Evolutionary conservation across 2,113 vertebrate genomes (phyloP).

Genomic region (Bucco capensis): DNA sequence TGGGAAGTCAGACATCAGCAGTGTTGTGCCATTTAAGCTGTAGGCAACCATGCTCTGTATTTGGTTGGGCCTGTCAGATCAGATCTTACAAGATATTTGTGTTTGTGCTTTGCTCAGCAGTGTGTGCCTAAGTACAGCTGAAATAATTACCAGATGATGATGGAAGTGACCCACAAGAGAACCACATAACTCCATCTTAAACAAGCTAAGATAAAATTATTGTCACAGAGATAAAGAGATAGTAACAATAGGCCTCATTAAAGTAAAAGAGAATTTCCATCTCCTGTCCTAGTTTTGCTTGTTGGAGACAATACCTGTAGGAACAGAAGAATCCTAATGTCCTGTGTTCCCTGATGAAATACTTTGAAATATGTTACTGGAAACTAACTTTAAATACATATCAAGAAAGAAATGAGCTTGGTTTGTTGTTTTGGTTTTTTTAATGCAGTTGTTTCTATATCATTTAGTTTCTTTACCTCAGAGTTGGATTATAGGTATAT

Average conservation of each 20-base stretch:
- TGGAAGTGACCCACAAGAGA: background rate
- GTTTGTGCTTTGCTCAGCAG: background rate
- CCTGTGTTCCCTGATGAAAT: background rate
- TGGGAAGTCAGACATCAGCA: background rate
- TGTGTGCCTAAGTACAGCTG: background rate
- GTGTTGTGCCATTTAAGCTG: background rate
- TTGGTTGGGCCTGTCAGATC: background rate
- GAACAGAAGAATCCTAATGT: background rate
- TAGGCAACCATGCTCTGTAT: background rate
- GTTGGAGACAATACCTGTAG: background rate
- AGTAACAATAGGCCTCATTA: background rate
- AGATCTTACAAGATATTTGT: background rate
- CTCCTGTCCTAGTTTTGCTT: background rate
- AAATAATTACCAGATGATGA: slow-evolving; percentile 20
- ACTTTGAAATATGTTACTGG: background rate
- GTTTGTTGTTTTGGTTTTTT: background rate
- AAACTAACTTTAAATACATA: background rate
- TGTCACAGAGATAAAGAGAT: background rate
- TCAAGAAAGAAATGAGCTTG: background rate
- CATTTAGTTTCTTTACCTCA: background rate
- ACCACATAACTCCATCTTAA: background rate
- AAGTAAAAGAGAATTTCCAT: background rate
- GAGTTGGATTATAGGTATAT: background rate
- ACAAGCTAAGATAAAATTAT: background rate
- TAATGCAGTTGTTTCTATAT: background rate